A percentile compares a stretch with the other conserved stretches of the same genome.
phyloP scores from a whole-genome alignment of 2,113 vertebrate species.

The Plecturocebus donacophilus region DNA sequence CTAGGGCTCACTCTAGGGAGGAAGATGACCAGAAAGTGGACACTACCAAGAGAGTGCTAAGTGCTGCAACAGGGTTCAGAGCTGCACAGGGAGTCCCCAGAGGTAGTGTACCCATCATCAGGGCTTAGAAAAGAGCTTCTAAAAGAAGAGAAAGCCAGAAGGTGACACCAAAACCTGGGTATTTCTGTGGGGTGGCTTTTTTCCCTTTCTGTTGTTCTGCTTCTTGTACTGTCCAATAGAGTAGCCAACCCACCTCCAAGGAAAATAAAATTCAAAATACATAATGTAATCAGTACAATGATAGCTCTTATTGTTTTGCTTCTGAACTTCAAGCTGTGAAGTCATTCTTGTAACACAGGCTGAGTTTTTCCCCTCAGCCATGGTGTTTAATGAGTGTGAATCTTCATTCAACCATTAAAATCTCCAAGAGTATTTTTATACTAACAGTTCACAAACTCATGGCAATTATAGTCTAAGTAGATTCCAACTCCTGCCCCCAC shows the following conservation, averaged over 20 bases:
- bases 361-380: background rate
- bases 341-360: background rate
- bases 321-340: constrained; percentile 12
- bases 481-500: background rate
- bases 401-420: constrained; percentile 46
- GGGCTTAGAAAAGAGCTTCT: background rate
- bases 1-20: background rate
- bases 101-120: background rate
- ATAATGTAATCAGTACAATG: background rate
- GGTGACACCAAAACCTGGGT: background rate
- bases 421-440: constrained; percentile 51
- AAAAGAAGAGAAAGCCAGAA: background rate
- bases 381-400: constrained; percentile 47
- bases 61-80: background rate
- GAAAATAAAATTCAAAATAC: background rate
- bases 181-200: background rate
- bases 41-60: background rate
- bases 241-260: background rate
- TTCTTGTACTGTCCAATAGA: background rate
- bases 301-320: background rate
- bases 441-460: constrained; percentile 25
- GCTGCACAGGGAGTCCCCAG: background rate
- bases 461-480: background rate
- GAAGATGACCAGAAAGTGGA: background rate
- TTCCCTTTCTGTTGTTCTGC: background rate